Evolutionary conservation across 2,888 invertebrate species (phyloP), one percentile per base, ranked within the genome.

Genomic region (Apantesis nais): DNA sequence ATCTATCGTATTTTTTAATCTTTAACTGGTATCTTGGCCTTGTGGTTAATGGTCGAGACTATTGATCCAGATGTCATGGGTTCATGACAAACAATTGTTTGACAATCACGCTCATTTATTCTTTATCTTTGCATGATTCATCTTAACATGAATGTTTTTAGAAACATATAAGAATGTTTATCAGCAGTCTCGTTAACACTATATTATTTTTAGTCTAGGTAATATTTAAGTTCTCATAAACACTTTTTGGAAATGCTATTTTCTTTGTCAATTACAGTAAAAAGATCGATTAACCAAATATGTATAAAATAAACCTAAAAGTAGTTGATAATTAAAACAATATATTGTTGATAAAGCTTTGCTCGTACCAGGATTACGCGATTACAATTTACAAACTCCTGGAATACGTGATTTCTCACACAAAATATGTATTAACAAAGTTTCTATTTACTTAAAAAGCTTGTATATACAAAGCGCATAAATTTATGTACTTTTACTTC

Each of bases 331-430:
- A 67, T 52, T 67, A 64, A 8, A 65, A 68, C 62, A 68, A 68
- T 75, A 70, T 70, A 62, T 67, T 44, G 48, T 65, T 34, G 55
- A 39, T 73, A 72, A 60, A 68, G 55, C 69, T 76, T 71, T 48
- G 22, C 12, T 52, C 62, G 62, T 25, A 66, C 39, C 52, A 9
- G 61, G 70, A 74, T 79, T 71, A 58, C 52, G 16, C 52, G 37
- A 31, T n/a, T 48, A 63, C 60, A 62, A 52, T 74, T 9, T 52
- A 60, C 72, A 12, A 64, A 68, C 64, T 65, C 66, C 44, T n/a
- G 48, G 37, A 19, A 61, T 67, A 66, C 60, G 41, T 67, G 34
- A 60, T 44, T 61, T 19, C 31, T 67, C n/a, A 55, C 25, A 55
- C 37, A 37, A n/a, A 41, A 63, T 29, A 63, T 29, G 25, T 41